These are phyloP conservation scores for Halictus rubicundus DNA, from an alignment of 1,140 invertebrate species.

Conservation along the genomic window DNA sequence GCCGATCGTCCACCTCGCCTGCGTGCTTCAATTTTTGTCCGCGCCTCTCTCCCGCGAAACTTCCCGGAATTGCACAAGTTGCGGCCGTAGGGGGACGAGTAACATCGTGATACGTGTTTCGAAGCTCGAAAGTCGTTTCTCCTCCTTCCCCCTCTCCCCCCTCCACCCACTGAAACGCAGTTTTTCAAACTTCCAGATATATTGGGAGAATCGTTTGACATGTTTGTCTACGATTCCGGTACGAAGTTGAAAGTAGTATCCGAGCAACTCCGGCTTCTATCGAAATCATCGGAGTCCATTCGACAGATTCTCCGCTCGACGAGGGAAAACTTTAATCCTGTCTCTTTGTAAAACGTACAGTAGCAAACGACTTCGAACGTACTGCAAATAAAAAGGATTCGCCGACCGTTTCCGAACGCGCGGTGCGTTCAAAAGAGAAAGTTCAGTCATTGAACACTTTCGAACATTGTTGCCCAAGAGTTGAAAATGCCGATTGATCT, in stretches of 20 bases:
- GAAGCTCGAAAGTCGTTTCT: conserved; percentile 12
- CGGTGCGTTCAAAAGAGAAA: no score
- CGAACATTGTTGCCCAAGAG: no score
- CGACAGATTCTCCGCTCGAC: neutral
- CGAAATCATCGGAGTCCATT: conserved; percentile 19
- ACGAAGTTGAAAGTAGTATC: conserved; percentile 15
- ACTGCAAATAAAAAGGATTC: neutral
- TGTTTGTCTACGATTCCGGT: conserved; percentile 30
- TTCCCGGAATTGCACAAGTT: conserved; percentile 26
- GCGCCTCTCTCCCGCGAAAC: neutral
- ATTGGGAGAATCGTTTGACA: conserved; percentile 12
- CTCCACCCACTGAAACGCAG: conserved; percentile 1
- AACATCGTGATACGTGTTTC: conserved; percentile 15
- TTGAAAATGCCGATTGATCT: no score
- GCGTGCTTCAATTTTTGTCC: conserved; percentile 5
- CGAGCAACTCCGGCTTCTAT: neutral
- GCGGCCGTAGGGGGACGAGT: neutral
- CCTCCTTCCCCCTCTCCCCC: no score
- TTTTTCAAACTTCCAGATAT: conserved; percentile 21
- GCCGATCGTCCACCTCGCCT: neutral
- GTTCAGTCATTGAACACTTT: no score
- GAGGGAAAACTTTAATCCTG: conserved; percentile 1
- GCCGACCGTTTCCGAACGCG: no score
- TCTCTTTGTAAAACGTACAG: conserved; percentile 4
- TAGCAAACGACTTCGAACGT: neutral